Percentiles rank a stretch among this genome's conserved stretches.
Conservation (phyloP, 2,888 invertebrate genomes). For the Lordiphosa andalusiaca region DNA sequence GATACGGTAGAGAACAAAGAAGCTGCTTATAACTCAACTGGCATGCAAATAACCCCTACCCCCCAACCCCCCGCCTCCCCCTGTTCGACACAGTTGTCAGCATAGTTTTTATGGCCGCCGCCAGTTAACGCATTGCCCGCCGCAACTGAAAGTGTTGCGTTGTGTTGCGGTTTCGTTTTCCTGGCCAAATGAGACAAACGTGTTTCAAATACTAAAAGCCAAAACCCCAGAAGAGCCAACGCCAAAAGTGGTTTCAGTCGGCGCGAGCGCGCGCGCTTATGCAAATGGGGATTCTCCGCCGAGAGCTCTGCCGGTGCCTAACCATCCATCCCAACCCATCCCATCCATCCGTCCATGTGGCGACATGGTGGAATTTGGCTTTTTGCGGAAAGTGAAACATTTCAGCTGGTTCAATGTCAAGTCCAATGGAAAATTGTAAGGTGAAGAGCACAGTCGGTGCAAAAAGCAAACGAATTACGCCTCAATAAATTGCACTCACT, state of each 20-base stretch:
- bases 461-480: conserved; percentile 23
- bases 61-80: conserved; percentile 14
- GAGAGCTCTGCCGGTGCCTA: neutral
- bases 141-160: conserved; percentile 33
- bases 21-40: conserved; percentile 11
- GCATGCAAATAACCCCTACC: conserved; percentile 1
- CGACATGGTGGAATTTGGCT: conserved; percentile 4
- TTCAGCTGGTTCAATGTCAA: conserved; percentile 23
- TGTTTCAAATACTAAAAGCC: conserved; percentile 59
- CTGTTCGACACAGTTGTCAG: conserved; percentile 7
- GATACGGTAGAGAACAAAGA: conserved; percentile 2
- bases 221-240: conserved; percentile 22
- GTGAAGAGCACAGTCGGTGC: neutral
- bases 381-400: conserved; percentile 33
- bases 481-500: conserved; percentile 6
- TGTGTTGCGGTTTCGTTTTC: conserved; percentile 42
- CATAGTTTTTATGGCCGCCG: conserved; percentile 26
- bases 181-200: conserved; percentile 70
- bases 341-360: neutral
- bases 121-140: conserved; percentile 1
- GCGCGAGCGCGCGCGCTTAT: conserved; percentile 46
- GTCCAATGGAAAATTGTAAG: conserved; percentile 21
- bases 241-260: conserved; percentile 41
- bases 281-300: conserved; percentile 39
- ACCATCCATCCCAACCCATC: neutral